Evolutionary conservation across 92 coral and sea anemone genomes (phyloP).

Genomic region (Porites evermanni): DNA sequence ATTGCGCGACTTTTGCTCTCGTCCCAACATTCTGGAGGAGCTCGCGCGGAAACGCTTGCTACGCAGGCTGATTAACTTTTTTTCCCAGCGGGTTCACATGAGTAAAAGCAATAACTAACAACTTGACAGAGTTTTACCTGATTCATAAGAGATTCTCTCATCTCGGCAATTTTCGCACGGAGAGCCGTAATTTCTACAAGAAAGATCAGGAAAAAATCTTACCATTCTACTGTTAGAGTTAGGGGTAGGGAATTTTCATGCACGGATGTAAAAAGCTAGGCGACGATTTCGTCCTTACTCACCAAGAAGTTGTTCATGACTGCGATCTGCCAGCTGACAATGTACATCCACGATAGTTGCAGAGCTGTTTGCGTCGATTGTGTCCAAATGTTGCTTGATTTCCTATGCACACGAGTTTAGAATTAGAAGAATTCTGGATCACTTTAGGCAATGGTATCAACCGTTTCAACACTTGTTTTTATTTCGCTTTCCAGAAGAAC

Average conservation of each 20-base stretch:
- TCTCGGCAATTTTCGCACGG: constrained; percentile 92
- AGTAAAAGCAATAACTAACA: no score
- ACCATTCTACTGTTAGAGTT: no score
- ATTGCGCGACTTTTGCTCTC: no score
- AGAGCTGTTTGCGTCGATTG: constrained; percentile 75
- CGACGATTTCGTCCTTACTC: not conserved
- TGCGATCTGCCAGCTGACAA: constrained; percentile 96
- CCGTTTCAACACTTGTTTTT: not conserved
- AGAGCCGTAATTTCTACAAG: constrained; percentile 93
- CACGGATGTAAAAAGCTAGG: not conserved
- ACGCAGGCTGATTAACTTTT: no score
- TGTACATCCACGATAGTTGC: constrained; percentile 94
- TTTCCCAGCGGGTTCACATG: not conserved
- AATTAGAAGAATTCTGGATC: not conserved
- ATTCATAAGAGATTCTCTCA: constrained; percentile 88
- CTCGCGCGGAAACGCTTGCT: no score
- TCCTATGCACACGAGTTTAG: constrained; percentile 51
- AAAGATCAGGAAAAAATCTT: not conserved
- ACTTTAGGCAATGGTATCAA: not conserved
- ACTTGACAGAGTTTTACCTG: constrained; percentile 65
- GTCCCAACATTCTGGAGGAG: no score
- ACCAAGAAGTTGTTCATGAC: constrained; percentile 97
- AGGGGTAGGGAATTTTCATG: not conserved
- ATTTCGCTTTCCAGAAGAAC: no score
- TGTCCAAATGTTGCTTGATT: constrained; percentile 78